A percentile compares a stretch with the other conserved stretches of the same genome.
phyloP scores from a whole-genome alignment of 2,888 invertebrate species.

The Neoaliturus tenellus region DNA sequence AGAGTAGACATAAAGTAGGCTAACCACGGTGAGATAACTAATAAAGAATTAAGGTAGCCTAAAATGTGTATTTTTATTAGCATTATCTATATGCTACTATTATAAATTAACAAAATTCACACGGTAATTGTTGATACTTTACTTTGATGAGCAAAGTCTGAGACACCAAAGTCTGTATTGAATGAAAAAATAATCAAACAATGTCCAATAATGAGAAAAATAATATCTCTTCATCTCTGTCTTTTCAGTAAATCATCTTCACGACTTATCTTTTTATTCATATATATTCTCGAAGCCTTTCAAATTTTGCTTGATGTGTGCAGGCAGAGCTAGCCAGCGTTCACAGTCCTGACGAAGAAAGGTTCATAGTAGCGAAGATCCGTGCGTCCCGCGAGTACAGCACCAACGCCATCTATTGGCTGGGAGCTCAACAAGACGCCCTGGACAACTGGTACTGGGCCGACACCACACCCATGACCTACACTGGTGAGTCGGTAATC shows the following conservation, averaged over 20 bases:
- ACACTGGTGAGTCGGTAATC: constrained; percentile 74
- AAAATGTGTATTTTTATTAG: no score
- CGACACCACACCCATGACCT: constrained; percentile 78
- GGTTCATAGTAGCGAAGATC: constrained; percentile 82
- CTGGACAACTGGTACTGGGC: constrained; percentile 78
- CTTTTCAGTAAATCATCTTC: neutral
- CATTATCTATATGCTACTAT: no score
- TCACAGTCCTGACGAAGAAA: constrained; percentile 81
- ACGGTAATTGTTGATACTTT: no score
- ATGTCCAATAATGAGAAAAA: no score
- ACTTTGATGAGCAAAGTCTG: no score
- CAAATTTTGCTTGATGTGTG: constrained; percentile 48
- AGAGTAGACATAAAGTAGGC: no score
- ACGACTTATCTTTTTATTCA: neutral
- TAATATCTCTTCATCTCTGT: no score
- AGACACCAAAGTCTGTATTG: no score
- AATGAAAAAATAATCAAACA: no score
- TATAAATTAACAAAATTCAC: no score
- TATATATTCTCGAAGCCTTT: neutral
- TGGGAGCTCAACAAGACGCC: constrained; percentile 77
- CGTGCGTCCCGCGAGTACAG: constrained; percentile 83
- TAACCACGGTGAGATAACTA: no score
- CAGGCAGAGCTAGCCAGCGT: constrained; percentile 82
- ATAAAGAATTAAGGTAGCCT: no score
- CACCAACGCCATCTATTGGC: constrained; percentile 85